Evolutionary conservation across 1,140 invertebrate species (phyloP).

Genomic region (Pseudomyrmex gracilis): DNA sequence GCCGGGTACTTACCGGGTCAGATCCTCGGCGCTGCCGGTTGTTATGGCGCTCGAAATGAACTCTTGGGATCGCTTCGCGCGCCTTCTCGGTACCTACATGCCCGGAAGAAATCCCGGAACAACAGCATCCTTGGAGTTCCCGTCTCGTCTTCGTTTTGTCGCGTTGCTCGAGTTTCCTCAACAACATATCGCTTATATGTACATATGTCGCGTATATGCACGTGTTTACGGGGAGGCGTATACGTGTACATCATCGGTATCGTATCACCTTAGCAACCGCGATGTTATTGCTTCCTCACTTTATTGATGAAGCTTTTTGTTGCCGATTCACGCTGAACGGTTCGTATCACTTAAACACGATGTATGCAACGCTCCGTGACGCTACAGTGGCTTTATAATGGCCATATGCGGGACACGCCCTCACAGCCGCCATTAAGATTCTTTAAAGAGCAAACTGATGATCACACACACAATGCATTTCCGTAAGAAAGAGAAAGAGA

Average conservation of each 20-base stretch:
- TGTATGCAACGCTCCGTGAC: background rate
- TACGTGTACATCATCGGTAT: no score
- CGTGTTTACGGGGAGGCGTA: no score
- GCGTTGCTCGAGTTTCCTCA: constrained; percentile 14
- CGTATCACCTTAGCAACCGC: constrained; percentile 3
- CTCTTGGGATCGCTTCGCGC: constrained; percentile 30
- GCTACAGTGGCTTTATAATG: background rate
- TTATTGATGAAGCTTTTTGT: background rate
- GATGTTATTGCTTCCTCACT: constrained; percentile 7
- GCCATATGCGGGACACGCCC: background rate
- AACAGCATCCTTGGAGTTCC: background rate
- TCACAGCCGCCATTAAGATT: constrained; percentile 10
- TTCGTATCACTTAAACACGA: background rate
- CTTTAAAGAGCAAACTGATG: background rate
- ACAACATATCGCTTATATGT: background rate
- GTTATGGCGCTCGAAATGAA: constrained; percentile 64
- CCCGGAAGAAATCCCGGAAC: constrained; percentile 43
- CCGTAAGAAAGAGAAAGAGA: background rate
- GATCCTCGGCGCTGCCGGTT: constrained; percentile 39
- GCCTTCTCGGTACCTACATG: background rate
- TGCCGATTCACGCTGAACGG: background rate
- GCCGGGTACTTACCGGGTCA: constrained; percentile 55
- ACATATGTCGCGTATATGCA: background rate
- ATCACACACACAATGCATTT: background rate
- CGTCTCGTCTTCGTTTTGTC: constrained; percentile 15